A percentile compares a stretch with the other conserved stretches of the same genome.
Conservation (phyloP, 2,888 invertebrate species). For the Apodemia mormo region DNA sequence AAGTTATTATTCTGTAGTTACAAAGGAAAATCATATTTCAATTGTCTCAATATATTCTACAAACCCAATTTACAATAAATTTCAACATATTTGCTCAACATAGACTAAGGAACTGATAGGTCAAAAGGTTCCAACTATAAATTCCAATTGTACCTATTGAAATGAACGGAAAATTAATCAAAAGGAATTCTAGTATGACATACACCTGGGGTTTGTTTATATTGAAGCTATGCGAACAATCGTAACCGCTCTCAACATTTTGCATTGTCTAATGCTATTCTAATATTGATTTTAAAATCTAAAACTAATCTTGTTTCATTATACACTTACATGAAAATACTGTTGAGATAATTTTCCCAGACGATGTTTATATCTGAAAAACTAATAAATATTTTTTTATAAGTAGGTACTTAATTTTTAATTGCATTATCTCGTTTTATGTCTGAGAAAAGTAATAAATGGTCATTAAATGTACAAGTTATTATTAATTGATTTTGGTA, state of each 20-base stretch:
- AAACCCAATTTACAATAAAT: slow-evolving; percentile 25
- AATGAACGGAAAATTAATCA: slow-evolving; percentile 26
- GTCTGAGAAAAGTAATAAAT: too few species aligned
- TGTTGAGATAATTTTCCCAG: not conserved
- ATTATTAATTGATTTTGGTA: too few species aligned
- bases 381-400: too few species aligned
- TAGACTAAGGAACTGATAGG: slow-evolving; percentile 24
- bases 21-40: slow-evolving; percentile 10
- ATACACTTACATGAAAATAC: not conserved
- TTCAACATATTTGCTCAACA: slow-evolving; percentile 27
- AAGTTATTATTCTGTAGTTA: not conserved
- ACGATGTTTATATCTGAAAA: not conserved
- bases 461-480: too few species aligned
- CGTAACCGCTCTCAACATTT: not conserved
- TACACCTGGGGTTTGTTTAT: slow-evolving; percentile 4
- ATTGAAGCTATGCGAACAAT: slow-evolving; percentile 1
- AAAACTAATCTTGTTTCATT: not conserved
- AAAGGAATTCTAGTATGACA: slow-evolving; percentile 6
- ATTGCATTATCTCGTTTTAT: too few species aligned
- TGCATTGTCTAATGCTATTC: not conserved
- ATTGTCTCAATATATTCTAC: slow-evolving; percentile 2
- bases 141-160: slow-evolving; percentile 28
- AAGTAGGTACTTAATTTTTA: too few species aligned
- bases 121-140: slow-evolving; percentile 30
- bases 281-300: not conserved